A percentile compares a stretch with the other conserved stretches of the same genome.
phyloP scores from a whole-genome alignment of 2,888 invertebrate species.

The Parnassius smintheus region DNA sequence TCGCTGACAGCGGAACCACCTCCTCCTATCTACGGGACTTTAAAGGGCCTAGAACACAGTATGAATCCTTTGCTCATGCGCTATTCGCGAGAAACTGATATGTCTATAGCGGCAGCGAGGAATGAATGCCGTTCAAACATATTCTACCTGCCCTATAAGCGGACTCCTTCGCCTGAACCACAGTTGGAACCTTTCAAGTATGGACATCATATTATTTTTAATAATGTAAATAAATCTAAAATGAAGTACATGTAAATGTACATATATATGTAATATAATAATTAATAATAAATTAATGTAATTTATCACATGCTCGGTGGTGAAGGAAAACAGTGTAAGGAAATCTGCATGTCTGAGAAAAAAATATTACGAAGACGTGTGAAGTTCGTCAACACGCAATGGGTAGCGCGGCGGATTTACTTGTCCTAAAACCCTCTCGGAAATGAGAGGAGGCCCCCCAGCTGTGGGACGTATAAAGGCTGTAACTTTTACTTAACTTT shows the following conservation, averaged over 20 bases:
- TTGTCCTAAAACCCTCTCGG: too few species aligned
- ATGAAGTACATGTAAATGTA: background rate
- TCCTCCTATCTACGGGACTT: slow-evolving; percentile 88
- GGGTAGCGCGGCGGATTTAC: too few species aligned
- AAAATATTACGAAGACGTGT: too few species aligned
- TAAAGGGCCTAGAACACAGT: slow-evolving; percentile 93
- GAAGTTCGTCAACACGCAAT: too few species aligned
- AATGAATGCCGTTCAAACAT: slow-evolving; percentile 90
- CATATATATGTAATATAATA: too few species aligned
- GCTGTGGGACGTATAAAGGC: too few species aligned
- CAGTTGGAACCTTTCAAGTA: slow-evolving; percentile 87
- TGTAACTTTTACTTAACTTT: too few species aligned
- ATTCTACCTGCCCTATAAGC: slow-evolving; percentile 82
- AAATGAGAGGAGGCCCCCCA: too few species aligned
- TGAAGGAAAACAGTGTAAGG: too few species aligned
- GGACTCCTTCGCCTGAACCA: slow-evolving; percentile 68
- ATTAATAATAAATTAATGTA: background rate
- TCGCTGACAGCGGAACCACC: slow-evolving; percentile 82
- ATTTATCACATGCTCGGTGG: too few species aligned
- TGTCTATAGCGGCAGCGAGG: slow-evolving; percentile 90
- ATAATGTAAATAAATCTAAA: background rate
- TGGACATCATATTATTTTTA: background rate
- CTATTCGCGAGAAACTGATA: slow-evolving; percentile 94
- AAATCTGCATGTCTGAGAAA: too few species aligned
- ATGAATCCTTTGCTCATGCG: slow-evolving; percentile 95